Conservation (phyloP, 1,140 invertebrate genomes). For the Pomacea maculata region DNA sequence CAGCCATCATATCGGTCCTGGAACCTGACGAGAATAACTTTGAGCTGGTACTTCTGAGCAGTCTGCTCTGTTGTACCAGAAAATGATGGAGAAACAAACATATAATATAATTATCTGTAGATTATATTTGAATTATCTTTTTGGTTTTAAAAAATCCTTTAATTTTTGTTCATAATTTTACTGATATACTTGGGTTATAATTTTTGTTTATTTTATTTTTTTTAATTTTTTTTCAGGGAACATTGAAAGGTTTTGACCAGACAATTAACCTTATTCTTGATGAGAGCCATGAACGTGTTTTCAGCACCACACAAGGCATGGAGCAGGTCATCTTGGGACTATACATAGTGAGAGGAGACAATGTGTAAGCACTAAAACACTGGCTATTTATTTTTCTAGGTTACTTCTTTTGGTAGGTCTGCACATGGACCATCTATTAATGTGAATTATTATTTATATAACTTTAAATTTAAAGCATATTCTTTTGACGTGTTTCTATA, state of each 20-base stretch:
- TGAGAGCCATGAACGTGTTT: slow-evolving; percentile 97
- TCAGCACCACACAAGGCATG: slow-evolving; percentile 88
- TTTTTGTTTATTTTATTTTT: neutral
- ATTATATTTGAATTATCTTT: neutral
- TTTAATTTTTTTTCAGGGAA: slow-evolving; percentile 73
- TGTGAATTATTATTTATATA: too few relatives aligned
- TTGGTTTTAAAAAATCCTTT: neutral
- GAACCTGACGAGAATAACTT: too few relatives aligned
- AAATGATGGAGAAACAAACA: too few relatives aligned
- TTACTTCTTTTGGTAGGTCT: too few relatives aligned
- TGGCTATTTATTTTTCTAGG: too few relatives aligned
- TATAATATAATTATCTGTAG: too few relatives aligned
- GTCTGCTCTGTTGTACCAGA: too few relatives aligned
- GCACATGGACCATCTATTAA: too few relatives aligned
- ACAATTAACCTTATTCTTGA: slow-evolving; percentile 97
- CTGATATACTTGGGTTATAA: neutral
- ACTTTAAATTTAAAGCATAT: too few relatives aligned
- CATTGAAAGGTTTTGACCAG: slow-evolving; percentile 94
- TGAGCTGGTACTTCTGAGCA: too few relatives aligned
- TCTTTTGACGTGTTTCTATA: too few relatives aligned
- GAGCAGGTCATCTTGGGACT: slow-evolving; percentile 96
- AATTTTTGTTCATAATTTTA: neutral
- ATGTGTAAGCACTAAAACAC: slow-evolving; percentile 77
- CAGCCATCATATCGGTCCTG: too few relatives aligned
- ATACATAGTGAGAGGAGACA: slow-evolving; percentile 97